Base-by-base conservation (phyloP, 2,113 vertebrate species). In the Trematocara zebra region DNA sequence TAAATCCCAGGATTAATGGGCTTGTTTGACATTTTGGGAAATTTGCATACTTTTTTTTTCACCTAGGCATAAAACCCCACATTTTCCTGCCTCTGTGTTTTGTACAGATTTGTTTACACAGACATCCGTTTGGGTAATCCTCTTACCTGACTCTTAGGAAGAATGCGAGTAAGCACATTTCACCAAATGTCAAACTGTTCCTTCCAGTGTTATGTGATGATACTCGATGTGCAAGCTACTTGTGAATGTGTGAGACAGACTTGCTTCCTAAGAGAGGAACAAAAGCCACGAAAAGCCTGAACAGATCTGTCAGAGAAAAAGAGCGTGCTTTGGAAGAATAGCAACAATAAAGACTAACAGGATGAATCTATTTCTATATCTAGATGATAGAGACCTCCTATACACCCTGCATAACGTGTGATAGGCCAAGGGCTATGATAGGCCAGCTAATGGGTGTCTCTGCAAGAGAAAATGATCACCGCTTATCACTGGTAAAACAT, bases 321-420 rank as follows among this genome's bases (percentile, higher is more conserved):
- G 44, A 44, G 23, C 2, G 18, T 72, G 54, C 15, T 78, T 85
- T 31, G 17, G 42, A 80, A 76, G 28, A 83, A 35, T 7, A 78
- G 76, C 59, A 86, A 74, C 49, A 81, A 80, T 83, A 51, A 35
- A 10, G 18, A 61, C 20, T 49, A 61, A 59, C 37, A 11, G 35
- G 40, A 89, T 81, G 17, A 89, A 76, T 85, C 78, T 82, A 56
- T 92, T 79, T 85, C 82, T 82, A 69, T 92, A 76, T 85, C 44
- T 49, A 69, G 64, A 78, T 76, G 69, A 83, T 26, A 80, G 53
- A 80, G 81, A 35, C 18, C 7, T 64, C 17, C 51, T 33, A 35
- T 47, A 4, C 54, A 69, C 56, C 40, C 61, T 85, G 81, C 10
- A 37, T 51, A 54, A 64, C 35, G 3, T 80, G 78, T 51, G 67